A percentile compares a stretch with the other conserved stretches of the same genome.
phyloP scores from a whole-genome alignment of 2,888 invertebrate genomes.

The Megaustenia siamemsis region DNA sequence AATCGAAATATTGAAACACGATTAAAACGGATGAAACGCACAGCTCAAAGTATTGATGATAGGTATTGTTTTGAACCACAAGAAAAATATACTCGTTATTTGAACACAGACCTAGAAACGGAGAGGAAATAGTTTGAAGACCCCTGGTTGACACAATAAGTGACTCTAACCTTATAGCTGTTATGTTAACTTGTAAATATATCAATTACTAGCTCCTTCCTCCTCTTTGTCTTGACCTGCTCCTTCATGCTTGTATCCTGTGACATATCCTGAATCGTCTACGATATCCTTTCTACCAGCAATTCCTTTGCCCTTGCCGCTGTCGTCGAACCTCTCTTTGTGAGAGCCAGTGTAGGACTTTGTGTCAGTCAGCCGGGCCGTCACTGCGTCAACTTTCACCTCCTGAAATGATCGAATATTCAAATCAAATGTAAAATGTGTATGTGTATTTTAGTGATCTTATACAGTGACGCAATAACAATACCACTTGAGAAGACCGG shows the following conservation, averaged over 20 bases:
- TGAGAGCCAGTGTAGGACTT: slow-evolving; percentile 57
- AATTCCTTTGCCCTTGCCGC: slow-evolving; percentile 57
- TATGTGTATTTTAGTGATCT: no score
- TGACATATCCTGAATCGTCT: slow-evolving; percentile 55
- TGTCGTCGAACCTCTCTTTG: slow-evolving; percentile 56
- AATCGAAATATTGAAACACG: no score
- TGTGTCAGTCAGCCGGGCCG: slow-evolving; percentile 56
- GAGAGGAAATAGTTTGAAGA: no score
- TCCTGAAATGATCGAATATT: slow-evolving; percentile 24
- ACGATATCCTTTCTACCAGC: slow-evolving; percentile 50
- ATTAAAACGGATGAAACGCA: no score
- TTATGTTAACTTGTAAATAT: not conserved
- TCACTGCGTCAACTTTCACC: slow-evolving; percentile 53
- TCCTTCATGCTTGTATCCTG: slow-evolving; percentile 50
- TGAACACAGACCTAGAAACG: no score
- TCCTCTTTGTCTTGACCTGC: slow-evolving; percentile 8
- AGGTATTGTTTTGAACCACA: no score
- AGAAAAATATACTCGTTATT: no score
- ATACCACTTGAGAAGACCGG: no score
- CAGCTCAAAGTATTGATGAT: no score
- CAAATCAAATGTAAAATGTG: not conserved
- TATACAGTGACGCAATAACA: no score
- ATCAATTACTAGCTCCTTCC: not conserved
- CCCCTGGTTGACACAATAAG: no score
- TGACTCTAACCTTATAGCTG: not conserved